phyloP scores from a whole-genome alignment of 2,113 vertebrate genomes.

The Planiliza haematocheilus region DNA sequence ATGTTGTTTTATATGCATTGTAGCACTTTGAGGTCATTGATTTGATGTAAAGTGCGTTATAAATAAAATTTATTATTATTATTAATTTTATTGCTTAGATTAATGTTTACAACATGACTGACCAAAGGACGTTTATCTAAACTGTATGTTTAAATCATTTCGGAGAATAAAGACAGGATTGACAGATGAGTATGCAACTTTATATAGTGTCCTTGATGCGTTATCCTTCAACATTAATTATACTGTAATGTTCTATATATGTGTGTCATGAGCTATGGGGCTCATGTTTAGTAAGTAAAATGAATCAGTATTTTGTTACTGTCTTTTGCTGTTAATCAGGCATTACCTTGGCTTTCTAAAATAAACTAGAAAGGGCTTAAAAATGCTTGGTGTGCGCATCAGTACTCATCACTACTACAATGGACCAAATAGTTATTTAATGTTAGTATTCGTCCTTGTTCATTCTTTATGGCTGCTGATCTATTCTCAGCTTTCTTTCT shows the following conservation, averaged over 20 bases:
- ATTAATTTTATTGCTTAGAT: slow-evolving; percentile 31
- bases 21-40: too few species aligned
- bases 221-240: slow-evolving; percentile 1
- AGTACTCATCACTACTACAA: too few species aligned
- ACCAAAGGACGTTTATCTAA: slow-evolving; percentile 63
- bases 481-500: not conserved
- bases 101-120: slow-evolving; percentile 52
- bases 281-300: too few species aligned
- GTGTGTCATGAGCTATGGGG: too few species aligned
- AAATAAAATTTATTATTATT: too few species aligned
- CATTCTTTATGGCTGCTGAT: not conserved
- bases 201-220: not conserved
- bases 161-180: slow-evolving; percentile 54
- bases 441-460: not conserved
- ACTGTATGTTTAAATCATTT: slow-evolving; percentile 37
- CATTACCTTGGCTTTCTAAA: not conserved
- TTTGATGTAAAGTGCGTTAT: too few species aligned
- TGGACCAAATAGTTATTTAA: too few species aligned
- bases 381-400: not conserved
- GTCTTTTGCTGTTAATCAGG: too few species aligned
- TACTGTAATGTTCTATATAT: not conserved
- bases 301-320: too few species aligned
- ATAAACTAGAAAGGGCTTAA: not conserved
- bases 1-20: too few species aligned
- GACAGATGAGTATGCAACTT: not conserved